Evolutionary conservation across 2,113 vertebrate genomes (phyloP).

Genomic region (Tyto alba): DNA sequence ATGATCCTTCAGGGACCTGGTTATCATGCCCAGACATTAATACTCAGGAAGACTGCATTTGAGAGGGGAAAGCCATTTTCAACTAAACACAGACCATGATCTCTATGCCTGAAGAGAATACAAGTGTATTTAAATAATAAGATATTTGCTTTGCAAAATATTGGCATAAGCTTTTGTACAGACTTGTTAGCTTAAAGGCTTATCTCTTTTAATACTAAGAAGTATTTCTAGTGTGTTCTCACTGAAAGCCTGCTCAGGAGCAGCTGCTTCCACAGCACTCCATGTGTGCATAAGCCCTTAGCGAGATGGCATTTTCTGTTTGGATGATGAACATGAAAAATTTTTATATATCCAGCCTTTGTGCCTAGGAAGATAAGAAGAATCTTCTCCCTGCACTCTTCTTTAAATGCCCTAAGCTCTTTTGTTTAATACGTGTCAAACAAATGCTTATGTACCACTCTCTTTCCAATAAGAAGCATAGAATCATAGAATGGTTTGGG

Average conservation of each 20-base stretch:
- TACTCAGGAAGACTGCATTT: not conserved
- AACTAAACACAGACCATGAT: not conserved
- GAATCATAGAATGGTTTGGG: too few species aligned
- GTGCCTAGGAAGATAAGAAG: conserved; percentile 48
- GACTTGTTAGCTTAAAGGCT: conserved; percentile 53
- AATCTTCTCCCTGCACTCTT: not conserved
- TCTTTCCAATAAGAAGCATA: not conserved
- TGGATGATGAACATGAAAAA: conserved; percentile 10
- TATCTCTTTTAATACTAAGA: conserved; percentile 21
- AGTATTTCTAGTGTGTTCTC: not conserved
- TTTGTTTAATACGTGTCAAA: conserved; percentile 6
- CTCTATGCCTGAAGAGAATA: not conserved
- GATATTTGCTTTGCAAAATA: conserved; percentile 43
- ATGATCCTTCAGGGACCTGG: not conserved
- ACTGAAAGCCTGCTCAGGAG: conserved; percentile 4
- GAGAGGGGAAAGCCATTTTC: not conserved
- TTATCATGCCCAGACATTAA: not conserved
- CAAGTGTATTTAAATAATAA: conserved; percentile 41
- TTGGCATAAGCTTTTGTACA: conserved; percentile 1
- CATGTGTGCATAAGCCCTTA: conserved; percentile 25
- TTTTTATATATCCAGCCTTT: conserved; percentile 9
- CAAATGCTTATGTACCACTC: not conserved
- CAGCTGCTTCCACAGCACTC: not conserved
- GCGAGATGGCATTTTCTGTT: conserved; percentile 32
- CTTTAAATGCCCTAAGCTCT: conserved; percentile 22